Evolutionary conservation across 1,140 invertebrate species (phyloP).

Genomic region (Leptinotarsa texana): DNA sequence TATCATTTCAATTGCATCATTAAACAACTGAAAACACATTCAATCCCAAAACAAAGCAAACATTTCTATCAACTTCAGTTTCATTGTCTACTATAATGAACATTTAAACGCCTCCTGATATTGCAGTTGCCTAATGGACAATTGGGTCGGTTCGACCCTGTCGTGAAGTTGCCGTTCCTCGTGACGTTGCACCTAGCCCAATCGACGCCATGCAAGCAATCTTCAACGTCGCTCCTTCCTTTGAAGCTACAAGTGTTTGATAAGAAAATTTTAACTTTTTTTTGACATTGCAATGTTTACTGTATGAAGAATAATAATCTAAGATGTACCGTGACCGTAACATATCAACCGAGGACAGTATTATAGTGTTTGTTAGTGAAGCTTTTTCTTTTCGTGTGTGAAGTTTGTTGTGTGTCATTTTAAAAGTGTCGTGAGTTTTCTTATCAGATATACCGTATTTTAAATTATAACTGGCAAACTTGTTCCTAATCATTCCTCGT

Average conservation of each 20-base stretch:
- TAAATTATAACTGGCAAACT: no score
- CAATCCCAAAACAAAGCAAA: no score
- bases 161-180: slow-evolving; percentile 31
- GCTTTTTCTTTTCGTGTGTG: not conserved
- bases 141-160: slow-evolving; percentile 5
- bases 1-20: no score
- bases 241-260: slow-evolving; percentile 36
- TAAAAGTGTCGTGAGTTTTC: not conserved
- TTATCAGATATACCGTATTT: not conserved
- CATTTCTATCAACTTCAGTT: no score
- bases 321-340: no score
- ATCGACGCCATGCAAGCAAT: slow-evolving; percentile 38
- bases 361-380: not conserved
- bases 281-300: slow-evolving; percentile 11
- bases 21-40: no score
- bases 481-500: no score
- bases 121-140: no score
- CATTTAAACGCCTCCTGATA: no score
- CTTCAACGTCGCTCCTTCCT: slow-evolving; percentile 20
- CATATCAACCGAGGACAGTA: not conserved
- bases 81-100: no score
- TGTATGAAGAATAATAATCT: not conserved
- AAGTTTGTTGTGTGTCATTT: not conserved
- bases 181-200: slow-evolving; percentile 32
- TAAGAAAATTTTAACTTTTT: slow-evolving; percentile 34